Percentiles rank a stretch among this genome's conserved stretches.
These are phyloP conservation scores for Parazoanthus darwini DNA, from an alignment of 92 coral and sea anemone species.

Conservation along the genomic window DNA sequence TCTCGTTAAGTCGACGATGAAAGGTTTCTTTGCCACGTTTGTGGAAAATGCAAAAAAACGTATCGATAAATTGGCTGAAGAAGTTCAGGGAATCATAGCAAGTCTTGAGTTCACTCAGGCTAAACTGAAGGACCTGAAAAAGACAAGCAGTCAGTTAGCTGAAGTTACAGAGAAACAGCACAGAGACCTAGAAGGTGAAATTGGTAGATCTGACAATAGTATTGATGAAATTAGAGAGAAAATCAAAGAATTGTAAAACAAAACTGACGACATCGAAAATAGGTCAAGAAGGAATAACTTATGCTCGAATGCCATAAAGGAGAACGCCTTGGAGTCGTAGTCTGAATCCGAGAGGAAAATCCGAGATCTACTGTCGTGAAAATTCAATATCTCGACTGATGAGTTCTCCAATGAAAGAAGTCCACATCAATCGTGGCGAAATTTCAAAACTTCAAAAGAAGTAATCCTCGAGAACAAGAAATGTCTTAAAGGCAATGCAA, in stretches of 20 bases:
- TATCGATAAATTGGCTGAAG: too few relatives aligned
- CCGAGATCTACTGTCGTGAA: constrained; percentile 1
- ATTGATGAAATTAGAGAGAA: too few relatives aligned
- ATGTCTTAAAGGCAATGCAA: constrained; percentile 20
- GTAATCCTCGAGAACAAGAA: constrained; percentile 28
- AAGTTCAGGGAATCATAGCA: too few relatives aligned
- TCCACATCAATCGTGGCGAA: constrained; percentile 32
- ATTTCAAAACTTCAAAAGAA: constrained; percentile 20
- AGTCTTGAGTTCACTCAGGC: too few relatives aligned
- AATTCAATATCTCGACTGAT: not conserved
- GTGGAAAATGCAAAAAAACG: too few relatives aligned
- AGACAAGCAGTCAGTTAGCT: too few relatives aligned
- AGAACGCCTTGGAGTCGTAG: constrained; percentile 28
- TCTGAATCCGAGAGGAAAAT: constrained; percentile 1
- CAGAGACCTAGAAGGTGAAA: not conserved
- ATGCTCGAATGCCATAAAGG: not conserved
- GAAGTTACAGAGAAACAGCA: too few relatives aligned
- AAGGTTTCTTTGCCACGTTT: too few relatives aligned
- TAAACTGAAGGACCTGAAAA: too few relatives aligned
- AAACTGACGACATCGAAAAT: not conserved
- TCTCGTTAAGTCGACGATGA: too few relatives aligned
- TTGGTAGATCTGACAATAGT: not conserved
- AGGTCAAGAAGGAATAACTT: not conserved
- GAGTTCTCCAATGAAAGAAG: constrained; percentile 17
- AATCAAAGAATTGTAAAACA: not conserved